Conservation (phyloP, 1,140 invertebrate genomes). For the Octopus sinensis region DNA sequence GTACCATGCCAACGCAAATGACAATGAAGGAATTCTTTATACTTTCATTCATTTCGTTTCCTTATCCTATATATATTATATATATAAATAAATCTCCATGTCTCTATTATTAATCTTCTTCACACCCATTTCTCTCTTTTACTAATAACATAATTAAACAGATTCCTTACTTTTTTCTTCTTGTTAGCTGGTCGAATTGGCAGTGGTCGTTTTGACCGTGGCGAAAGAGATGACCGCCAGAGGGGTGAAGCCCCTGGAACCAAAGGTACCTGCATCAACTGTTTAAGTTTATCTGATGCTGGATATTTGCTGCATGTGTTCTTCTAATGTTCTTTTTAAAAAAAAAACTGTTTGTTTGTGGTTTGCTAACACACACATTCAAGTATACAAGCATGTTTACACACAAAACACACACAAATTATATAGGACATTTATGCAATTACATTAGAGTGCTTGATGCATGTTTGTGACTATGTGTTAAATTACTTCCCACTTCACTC, state of each 20-base stretch:
- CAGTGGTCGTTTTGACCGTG: conserved; percentile 51
- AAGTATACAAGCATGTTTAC: too few relatives aligned
- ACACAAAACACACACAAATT: too few relatives aligned
- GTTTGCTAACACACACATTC: too few relatives aligned
- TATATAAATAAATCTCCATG: neutral
- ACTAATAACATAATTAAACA: neutral
- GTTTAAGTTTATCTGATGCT: neutral
- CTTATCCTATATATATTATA: too few relatives aligned
- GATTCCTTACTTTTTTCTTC: conserved; percentile 14
- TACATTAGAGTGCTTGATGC: too few relatives aligned
- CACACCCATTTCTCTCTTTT: neutral
- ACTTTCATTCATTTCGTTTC: too few relatives aligned
- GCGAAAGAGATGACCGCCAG: conserved; percentile 41
- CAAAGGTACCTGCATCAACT: conserved; percentile 1
- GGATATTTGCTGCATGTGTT: conserved; percentile 3
- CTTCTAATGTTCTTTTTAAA: neutral
- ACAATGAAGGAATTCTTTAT: too few relatives aligned
- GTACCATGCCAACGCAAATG: too few relatives aligned
- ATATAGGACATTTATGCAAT: too few relatives aligned
- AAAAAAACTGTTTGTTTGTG: too few relatives aligned
- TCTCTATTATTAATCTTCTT: neutral
- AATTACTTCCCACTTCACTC: too few relatives aligned
- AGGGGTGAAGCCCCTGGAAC: conserved; percentile 28
- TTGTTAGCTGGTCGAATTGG: conserved; percentile 50
- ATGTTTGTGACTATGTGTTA: too few relatives aligned